Evolutionary conservation across 1,140 invertebrate species (phyloP), one percentile per base, ranked within the genome.

Genomic region (Drosophila equinoxialis): DNA sequence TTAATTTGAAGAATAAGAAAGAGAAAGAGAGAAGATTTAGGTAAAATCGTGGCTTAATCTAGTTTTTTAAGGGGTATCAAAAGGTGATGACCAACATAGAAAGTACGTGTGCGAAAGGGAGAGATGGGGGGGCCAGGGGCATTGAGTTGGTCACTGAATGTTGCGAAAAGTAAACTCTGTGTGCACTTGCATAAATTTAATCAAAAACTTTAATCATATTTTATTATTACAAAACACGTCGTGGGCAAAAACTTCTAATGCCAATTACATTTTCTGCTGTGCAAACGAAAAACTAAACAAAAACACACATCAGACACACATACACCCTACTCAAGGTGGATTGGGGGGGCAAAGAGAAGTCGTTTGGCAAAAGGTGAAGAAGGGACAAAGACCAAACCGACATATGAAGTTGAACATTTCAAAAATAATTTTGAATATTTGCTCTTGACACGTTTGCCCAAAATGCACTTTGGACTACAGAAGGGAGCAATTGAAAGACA

Each of bases 191-290:
- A 89, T 89, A 89, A 89, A 89, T 89, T 89, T 89, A 89, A 89
- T 89, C 84, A 89, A 90, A 89, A 89, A 89, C 84, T 89, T 89
- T 89, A 89, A 89, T 89, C 84, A 89, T 89, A 89, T 90, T 89
- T 89, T 89, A 89, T 89, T 90, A 89, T 90, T 90, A 89, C 85
- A 89, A 90, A 89, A 89, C 85, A 89, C 84, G 81, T 78, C 80
- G 81, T 76, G 76, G 76, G 68, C 51, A 62, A 57, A 78, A 80
- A 83, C 83, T 87, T 74, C 83, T 89, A 89, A 89, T 87, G 83
- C 83, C 83, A 87, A 87, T 87, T 87, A 87, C 83, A 87, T 80
- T 87, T 51, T 51, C 45, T 87, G 84, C 83, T 87, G 77, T 65
- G 72, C 72, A 86, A 82, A 83, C 45, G 45, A 76, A 71, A 86